These are phyloP conservation scores for Pantala flavescens DNA, from an alignment of 1,140 invertebrate genomes.

Conservation along the genomic window DNA sequence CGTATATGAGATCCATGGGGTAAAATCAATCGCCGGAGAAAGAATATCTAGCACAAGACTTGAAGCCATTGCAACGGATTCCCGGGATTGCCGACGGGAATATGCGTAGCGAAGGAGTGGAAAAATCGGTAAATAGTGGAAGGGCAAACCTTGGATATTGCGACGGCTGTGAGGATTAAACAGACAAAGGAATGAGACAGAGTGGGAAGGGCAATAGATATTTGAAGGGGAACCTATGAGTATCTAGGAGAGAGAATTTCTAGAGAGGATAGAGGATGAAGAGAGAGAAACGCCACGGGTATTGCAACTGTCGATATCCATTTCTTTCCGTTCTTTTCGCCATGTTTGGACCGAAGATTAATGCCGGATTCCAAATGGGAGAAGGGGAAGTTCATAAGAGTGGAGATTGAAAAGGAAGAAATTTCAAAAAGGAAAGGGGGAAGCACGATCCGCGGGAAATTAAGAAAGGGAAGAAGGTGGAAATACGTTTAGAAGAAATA, in stretches of 20 bases:
- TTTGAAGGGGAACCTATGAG: background rate
- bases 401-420: background rate
- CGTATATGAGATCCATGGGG: background rate
- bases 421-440: background rate
- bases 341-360: background rate
- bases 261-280: background rate
- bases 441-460: background rate
- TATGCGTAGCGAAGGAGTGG: background rate
- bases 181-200: background rate
- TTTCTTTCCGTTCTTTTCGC: background rate
- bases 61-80: background rate
- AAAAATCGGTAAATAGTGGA: background rate
- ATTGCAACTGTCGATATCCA: slow-evolving; percentile 5
- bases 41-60: background rate
- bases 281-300: background rate
- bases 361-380: background rate
- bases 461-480: no score
- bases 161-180: background rate
- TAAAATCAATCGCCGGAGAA: background rate
- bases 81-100: background rate
- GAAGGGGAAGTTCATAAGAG: background rate
- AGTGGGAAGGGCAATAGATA: background rate
- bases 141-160: background rate
- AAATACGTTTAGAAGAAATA: no score
- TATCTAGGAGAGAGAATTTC: no score